Conservation (phyloP, 2,888 invertebrate genomes). For the Macrophya alboannulata region DNA sequence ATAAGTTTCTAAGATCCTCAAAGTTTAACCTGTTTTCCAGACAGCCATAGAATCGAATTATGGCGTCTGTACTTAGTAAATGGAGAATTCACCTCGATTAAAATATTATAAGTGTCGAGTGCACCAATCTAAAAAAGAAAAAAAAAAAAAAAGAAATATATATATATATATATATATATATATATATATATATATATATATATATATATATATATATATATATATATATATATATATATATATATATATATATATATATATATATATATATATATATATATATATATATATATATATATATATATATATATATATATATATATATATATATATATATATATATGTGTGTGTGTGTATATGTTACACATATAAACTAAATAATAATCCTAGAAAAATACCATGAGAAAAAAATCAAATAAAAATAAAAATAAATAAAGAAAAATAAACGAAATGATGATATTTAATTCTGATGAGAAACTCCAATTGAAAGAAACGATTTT, state of each 20-base stretch:
- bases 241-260: neutral
- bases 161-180: neutral
- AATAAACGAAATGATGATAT: constrained; percentile 60
- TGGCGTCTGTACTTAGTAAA: neutral
- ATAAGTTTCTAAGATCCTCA: neutral
- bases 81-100: neutral
- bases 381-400: neutral
- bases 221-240: neutral
- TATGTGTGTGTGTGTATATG: no score
- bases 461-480: constrained; percentile 63
- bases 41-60: neutral
- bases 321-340: neutral
- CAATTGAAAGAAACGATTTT: constrained; percentile 67
- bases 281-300: neutral
- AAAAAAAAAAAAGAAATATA: constrained; percentile 6
- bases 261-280: neutral
- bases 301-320: neutral
- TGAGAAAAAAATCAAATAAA: neutral
- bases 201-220: neutral
- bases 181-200: neutral
- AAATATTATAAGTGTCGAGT: constrained; percentile 1
- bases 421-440: constrained; percentile 16
- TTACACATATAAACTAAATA: constrained; percentile 31
- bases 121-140: neutral
- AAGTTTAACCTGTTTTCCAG: neutral